Conservation (phyloP, 2,797 vertebrate species). For the Chiroxiphia lanceolata region DNA sequence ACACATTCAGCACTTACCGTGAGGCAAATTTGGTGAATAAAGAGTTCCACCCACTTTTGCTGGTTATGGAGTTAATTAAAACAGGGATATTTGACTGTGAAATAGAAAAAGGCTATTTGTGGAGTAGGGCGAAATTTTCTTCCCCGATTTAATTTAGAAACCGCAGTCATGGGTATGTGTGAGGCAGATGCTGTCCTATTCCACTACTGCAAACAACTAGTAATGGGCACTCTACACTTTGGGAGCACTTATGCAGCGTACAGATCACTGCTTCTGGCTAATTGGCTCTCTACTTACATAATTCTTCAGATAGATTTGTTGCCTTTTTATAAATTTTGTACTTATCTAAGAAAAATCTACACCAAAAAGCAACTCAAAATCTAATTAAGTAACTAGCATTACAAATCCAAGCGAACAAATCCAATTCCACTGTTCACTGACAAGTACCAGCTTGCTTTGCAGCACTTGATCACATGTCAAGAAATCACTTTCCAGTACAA, state of each 20-base stretch:
- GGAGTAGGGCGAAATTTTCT: neutral
- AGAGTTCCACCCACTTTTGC: neutral
- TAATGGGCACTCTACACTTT: neutral
- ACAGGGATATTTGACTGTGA: neutral
- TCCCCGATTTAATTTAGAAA: neutral
- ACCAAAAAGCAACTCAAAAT: neutral
- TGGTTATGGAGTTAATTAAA: neutral
- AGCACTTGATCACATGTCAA: neutral
- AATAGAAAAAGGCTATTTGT: neutral
- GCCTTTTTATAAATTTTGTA: neutral
- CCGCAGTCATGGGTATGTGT: neutral
- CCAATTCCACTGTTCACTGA: neutral
- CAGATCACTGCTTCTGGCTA: neutral
- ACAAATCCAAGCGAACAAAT: neutral
- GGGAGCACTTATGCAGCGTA: neutral
- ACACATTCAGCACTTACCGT: neutral
- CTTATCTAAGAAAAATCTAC: neutral
- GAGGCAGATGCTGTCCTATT: neutral
- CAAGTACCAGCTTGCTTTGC: neutral
- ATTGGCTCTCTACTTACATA: neutral
- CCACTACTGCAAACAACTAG: neutral
- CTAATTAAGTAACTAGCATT: neutral
- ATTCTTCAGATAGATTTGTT: neutral
- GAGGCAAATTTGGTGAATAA: neutral
- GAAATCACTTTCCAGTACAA: neutral